phyloP scores from a whole-genome alignment of 2,888 invertebrate genomes.

The Epinotia demarniana region DNA sequence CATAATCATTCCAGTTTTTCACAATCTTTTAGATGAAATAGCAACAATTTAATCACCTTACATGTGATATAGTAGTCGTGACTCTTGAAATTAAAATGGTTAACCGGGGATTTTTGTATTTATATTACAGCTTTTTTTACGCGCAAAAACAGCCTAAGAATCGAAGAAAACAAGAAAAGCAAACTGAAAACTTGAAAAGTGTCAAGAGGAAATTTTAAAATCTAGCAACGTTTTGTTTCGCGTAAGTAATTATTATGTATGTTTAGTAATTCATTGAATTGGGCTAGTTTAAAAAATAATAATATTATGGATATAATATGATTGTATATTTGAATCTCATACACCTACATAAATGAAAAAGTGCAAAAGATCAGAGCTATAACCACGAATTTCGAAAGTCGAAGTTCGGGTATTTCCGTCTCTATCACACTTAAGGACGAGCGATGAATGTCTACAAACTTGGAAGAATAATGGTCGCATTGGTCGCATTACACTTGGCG shows the following conservation, averaged over 20 bases:
- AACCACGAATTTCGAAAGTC: no score
- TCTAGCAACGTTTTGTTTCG: constrained; percentile 14
- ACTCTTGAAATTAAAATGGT: background rate
- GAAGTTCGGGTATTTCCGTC: no score
- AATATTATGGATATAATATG: no score
- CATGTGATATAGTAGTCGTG: background rate
- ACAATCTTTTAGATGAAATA: no score
- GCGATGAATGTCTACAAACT: no score
- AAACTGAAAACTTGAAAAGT: background rate
- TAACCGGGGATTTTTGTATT: background rate
- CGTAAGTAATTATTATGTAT: background rate
- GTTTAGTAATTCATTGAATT: background rate
- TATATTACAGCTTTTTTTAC: background rate
- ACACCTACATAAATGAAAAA: no score
- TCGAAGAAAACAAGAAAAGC: background rate
- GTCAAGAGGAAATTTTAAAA: constrained; percentile 9
- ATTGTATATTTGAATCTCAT: background rate
- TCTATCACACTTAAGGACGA: no score
- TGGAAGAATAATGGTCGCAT: no score
- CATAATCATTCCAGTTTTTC: background rate
- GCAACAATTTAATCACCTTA: no score
- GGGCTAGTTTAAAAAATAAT: no score
- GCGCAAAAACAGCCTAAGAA: background rate
- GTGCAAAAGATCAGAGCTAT: background rate
- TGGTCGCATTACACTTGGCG: no score